Evolutionary conservation across 2,888 invertebrate species (phyloP).

Genomic region (Coelopa pilipes): DNA sequence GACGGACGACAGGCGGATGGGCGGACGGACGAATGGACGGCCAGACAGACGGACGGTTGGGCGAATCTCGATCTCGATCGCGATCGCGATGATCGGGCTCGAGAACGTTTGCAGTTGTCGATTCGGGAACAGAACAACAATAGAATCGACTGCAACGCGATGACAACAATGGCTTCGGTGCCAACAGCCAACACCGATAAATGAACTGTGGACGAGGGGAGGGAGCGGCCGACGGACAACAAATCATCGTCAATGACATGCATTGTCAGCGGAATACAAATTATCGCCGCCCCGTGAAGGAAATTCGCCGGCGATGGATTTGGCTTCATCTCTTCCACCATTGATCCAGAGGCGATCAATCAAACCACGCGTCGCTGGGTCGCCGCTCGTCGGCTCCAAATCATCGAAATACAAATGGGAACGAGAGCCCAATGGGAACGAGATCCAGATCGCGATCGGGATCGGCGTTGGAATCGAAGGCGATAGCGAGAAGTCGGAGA

Average conservation of each 20-base stretch:
- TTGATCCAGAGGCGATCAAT: slow-evolving; percentile 33
- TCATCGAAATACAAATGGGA: background rate
- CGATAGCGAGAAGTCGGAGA: background rate
- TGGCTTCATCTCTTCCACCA: background rate
- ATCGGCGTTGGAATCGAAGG: background rate
- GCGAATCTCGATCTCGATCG: too few relatives aligned
- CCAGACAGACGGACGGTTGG: background rate
- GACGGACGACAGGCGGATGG: background rate
- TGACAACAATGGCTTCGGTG: background rate
- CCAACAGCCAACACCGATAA: slow-evolving; percentile 1
- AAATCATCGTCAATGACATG: slow-evolving; percentile 26
- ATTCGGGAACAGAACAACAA: background rate
- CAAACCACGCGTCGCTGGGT: slow-evolving; percentile 14
- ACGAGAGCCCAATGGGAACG: background rate
- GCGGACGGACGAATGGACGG: background rate
- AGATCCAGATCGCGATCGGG: background rate
- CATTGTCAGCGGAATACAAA: slow-evolving; percentile 35
- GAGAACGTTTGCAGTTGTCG: slow-evolving; percentile 26
- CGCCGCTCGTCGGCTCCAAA: too few relatives aligned
- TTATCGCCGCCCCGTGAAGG: slow-evolving; percentile 27
- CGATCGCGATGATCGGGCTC: slow-evolving; percentile 8
- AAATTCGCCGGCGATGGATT: slow-evolving; percentile 24
- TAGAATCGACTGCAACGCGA: background rate
- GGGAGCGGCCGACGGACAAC: background rate
- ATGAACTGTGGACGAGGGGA: slow-evolving; percentile 1